phyloP scores from a whole-genome alignment of 1,140 invertebrate genomes.

The Drosophila ananassae region DNA sequence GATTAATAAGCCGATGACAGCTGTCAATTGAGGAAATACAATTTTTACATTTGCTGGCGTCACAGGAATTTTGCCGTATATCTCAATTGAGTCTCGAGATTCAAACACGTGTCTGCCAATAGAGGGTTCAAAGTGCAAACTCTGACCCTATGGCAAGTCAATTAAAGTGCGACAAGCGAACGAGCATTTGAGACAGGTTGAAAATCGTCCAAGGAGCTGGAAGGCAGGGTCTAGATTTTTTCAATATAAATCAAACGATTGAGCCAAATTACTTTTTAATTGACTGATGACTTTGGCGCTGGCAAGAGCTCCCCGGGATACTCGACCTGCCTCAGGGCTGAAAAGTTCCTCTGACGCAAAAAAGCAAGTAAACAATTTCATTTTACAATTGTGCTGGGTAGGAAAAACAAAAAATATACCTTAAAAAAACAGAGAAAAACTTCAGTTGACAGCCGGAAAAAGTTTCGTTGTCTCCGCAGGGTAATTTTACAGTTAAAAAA shows the following conservation, averaged over 20 bases:
- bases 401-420: slow-evolving; percentile 16
- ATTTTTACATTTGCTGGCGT: slow-evolving; percentile 18
- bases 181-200: slow-evolving; percentile 1
- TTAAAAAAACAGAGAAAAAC: slow-evolving; percentile 12
- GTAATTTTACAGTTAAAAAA: neutral
- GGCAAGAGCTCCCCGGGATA: slow-evolving; percentile 15
- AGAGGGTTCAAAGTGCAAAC: slow-evolving; percentile 41
- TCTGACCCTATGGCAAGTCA: slow-evolving; percentile 59
- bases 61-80: slow-evolving; percentile 19
- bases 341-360: slow-evolving; percentile 30
- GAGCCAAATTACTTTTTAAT: slow-evolving; percentile 61
- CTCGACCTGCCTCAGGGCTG: slow-evolving; percentile 17
- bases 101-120: slow-evolving; percentile 16
- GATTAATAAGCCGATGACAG: slow-evolving; percentile 12
- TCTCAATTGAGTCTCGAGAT: slow-evolving; percentile 44
- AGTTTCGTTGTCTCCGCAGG: slow-evolving; percentile 3
- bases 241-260: slow-evolving; percentile 63
- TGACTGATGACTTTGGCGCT: slow-evolving; percentile 46
- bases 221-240: slow-evolving; percentile 16
- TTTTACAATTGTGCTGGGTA: slow-evolving; percentile 28
- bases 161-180: slow-evolving; percentile 55
- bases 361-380: slow-evolving; percentile 47
- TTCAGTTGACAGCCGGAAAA: slow-evolving; percentile 33
- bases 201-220: slow-evolving; percentile 1
- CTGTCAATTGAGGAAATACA: slow-evolving; percentile 25